A percentile compares a stretch with the other conserved stretches of the same genome.
Evolutionary conservation across 2,113 vertebrate genomes (phyloP).

Genomic region (Struthidea cinerea): DNA sequence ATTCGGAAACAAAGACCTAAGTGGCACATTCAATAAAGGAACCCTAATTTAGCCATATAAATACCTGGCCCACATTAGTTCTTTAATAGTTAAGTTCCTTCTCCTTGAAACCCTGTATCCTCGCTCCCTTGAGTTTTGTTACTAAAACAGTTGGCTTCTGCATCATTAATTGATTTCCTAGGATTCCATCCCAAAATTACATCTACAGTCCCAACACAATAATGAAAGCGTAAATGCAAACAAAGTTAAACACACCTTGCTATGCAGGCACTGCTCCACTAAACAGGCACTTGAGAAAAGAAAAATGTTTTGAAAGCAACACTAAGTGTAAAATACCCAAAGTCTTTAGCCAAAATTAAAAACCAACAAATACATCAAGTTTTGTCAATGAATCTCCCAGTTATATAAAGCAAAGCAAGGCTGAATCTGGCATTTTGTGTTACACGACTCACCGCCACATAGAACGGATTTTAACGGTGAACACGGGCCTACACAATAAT

Average conservation of each 20-base stretch:
- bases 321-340: not conserved
- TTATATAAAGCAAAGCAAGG: not conserved
- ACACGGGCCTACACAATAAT: not conserved
- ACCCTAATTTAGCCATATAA: not conserved
- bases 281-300: not conserved
- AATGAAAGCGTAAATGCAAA: constrained; percentile 34
- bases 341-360: not conserved
- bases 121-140: not conserved
- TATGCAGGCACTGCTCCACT: not conserved
- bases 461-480: not conserved
- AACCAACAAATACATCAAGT: not conserved
- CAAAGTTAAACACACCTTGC: constrained; percentile 1
- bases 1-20: not conserved
- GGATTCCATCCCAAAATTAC: constrained; percentile 38
- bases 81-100: not conserved
- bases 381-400: not conserved
- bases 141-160: constrained; percentile 17
- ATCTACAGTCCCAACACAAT: not conserved
- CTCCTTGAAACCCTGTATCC: not conserved
- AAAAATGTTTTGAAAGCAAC: not conserved
- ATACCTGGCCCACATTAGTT: not conserved
- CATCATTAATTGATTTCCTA: constrained; percentile 53
- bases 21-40: not conserved
- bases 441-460: not conserved
- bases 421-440: not conserved